phyloP scores from a whole-genome alignment of 2,113 vertebrate genomes.

The Phaetusa simplex region DNA sequence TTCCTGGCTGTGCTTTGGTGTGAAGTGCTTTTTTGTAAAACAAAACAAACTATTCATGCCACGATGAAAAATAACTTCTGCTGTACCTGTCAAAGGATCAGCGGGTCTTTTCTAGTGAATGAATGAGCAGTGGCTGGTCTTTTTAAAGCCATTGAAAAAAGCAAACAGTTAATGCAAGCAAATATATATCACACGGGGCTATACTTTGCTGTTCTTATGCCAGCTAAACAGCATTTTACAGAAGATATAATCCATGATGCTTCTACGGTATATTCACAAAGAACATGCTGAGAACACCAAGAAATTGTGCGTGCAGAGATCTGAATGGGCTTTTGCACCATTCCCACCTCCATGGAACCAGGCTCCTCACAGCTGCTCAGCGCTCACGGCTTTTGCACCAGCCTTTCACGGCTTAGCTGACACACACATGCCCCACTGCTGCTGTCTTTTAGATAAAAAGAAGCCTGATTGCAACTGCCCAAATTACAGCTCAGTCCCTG shows the following conservation, averaged over 20 bases:
- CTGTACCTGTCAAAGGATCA: constrained; percentile 63
- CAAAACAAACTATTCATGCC: constrained; percentile 68
- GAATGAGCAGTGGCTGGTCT: not conserved
- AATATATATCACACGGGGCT: not conserved
- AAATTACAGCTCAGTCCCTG: not conserved
- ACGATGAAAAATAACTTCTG: constrained; percentile 61
- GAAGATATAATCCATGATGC: not conserved
- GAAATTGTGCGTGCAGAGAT: not conserved
- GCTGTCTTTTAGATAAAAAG: not conserved
- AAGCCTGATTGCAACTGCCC: not conserved
- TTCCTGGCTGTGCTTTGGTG: constrained; percentile 66
- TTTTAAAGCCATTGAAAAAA: constrained; percentile 28
- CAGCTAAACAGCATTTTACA: not conserved
- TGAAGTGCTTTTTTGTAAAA: constrained; percentile 66
- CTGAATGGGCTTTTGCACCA: not conserved
- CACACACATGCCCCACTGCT: not conserved
- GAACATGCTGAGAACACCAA: not conserved
- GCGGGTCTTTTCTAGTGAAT: not conserved
- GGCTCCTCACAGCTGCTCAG: not conserved
- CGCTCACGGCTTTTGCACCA: not conserved
- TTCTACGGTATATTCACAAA: not conserved
- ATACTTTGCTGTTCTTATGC: not conserved
- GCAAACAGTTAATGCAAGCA: not conserved
- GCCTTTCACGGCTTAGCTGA: not conserved
- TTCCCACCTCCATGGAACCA: not conserved